Conservation (phyloP, 2,888 invertebrate species). For the Latrodectus elegans region DNA sequence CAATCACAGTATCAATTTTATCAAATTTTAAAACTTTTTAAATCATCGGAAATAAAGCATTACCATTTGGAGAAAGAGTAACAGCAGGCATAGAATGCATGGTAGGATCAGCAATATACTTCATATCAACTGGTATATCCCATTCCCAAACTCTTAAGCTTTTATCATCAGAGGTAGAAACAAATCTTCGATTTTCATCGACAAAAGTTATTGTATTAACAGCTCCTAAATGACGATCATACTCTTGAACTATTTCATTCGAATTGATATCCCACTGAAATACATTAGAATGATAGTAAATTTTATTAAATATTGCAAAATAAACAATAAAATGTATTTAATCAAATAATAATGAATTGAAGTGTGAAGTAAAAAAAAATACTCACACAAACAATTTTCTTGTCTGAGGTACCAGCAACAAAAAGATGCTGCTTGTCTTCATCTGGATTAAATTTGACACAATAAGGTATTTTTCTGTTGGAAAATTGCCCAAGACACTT, state of each 20-base stretch:
- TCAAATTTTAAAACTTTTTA: not conserved
- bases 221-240: conserved; percentile 98
- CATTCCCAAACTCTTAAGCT: conserved; percentile 99
- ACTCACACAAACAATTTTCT: conserved; percentile 98
- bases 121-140: conserved; percentile 86
- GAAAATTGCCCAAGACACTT: conserved; percentile 83
- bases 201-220: conserved; percentile 99
- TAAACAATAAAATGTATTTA: not conserved
- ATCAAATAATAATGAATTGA: not conserved
- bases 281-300: not conserved
- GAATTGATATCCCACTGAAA: conserved; percentile 94
- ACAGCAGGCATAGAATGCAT: conserved; percentile 99
- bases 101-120: conserved; percentile 98
- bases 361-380: conserved; percentile 6
- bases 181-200: conserved; percentile 97
- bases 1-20: not conserved
- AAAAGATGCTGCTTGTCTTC: conserved; percentile 97
- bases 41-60: conserved; percentile 46
- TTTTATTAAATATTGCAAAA: too few species aligned
- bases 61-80: conserved; percentile 91
- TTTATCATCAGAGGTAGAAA: conserved; percentile 99
- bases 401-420: conserved; percentile 98
- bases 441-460: conserved; percentile 98
- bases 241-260: conserved; percentile 97
- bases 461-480: conserved; percentile 97